Conservation (phyloP, 2,797 vertebrate genomes). For the Spea hammondii region DNA sequence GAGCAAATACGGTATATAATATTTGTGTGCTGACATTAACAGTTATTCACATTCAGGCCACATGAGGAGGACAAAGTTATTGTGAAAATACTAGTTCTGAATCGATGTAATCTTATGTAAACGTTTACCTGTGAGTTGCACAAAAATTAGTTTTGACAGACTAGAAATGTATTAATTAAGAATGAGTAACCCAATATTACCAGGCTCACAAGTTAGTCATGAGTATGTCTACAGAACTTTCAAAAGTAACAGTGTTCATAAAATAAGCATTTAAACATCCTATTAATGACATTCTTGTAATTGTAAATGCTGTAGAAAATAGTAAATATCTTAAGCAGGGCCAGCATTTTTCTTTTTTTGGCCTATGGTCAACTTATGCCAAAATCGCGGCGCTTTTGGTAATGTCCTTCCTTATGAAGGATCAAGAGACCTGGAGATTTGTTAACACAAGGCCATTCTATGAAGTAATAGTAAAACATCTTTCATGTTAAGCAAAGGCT, state of each 20-base stretch:
- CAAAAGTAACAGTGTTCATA: background rate
- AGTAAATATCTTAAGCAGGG: too few relatives aligned
- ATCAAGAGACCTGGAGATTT: too few relatives aligned
- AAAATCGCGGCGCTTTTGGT: too few relatives aligned
- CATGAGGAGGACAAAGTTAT: slow-evolving; percentile 15
- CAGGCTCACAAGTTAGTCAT: background rate
- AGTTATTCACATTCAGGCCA: slow-evolving; percentile 1
- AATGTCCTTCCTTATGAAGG: too few relatives aligned
- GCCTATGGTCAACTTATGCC: too few relatives aligned
- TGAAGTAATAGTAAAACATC: too few relatives aligned
- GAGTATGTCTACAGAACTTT: slow-evolving; percentile 5
- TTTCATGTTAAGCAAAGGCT: too few relatives aligned
- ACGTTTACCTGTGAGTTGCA: background rate
- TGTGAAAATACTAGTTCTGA: background rate
- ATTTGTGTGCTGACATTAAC: background rate
- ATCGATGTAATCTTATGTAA: background rate
- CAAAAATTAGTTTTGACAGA: background rate
- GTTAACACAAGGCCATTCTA: too few relatives aligned
- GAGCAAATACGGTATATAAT: too few relatives aligned
- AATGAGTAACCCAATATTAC: background rate
- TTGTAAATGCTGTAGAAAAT: background rate
- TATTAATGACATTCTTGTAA: slow-evolving; percentile 9
- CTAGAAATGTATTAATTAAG: background rate
- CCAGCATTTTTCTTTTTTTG: too few relatives aligned
- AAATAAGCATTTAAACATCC: slow-evolving; percentile 25